phyloP scores from a whole-genome alignment of 2,113 vertebrate species.

The Phylloscopus trochilus region DNA sequence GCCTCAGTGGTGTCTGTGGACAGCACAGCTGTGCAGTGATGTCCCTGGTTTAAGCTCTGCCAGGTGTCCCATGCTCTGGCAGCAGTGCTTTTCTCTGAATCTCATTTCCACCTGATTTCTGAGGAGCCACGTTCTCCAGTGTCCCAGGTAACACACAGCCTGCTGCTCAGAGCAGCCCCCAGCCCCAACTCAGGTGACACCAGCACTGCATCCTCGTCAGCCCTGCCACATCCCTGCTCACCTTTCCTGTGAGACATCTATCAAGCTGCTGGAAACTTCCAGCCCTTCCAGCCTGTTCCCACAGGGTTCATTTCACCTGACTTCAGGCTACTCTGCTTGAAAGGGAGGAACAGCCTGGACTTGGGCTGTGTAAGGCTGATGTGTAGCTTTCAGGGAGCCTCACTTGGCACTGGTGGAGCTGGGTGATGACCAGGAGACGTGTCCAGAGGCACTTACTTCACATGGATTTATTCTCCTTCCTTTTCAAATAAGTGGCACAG shows the following conservation, averaged over 20 bases:
- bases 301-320: rapidly evolving
- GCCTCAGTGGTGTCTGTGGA: neutral
- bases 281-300: neutral
- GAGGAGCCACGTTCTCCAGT: neutral
- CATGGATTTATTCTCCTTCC: neutral
- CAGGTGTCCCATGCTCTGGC: neutral
- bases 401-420: neutral
- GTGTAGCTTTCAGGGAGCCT: neutral
- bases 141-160: neutral
- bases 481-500: neutral
- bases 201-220: rapidly evolving
- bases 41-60: neutral
- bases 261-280: neutral
- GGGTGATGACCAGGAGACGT: neutral
- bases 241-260: rapidly evolving
- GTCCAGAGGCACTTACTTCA: neutral
- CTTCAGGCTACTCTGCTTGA: neutral
- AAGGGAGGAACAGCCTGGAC: neutral
- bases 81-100: neutral
- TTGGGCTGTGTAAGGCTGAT: no score
- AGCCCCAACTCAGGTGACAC: neutral
- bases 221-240: neutral
- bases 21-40: neutral
- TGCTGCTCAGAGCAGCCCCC: neutral
- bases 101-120: neutral